Conservation (phyloP, 2,797 vertebrate species). For the Tapera naevia region DNA sequence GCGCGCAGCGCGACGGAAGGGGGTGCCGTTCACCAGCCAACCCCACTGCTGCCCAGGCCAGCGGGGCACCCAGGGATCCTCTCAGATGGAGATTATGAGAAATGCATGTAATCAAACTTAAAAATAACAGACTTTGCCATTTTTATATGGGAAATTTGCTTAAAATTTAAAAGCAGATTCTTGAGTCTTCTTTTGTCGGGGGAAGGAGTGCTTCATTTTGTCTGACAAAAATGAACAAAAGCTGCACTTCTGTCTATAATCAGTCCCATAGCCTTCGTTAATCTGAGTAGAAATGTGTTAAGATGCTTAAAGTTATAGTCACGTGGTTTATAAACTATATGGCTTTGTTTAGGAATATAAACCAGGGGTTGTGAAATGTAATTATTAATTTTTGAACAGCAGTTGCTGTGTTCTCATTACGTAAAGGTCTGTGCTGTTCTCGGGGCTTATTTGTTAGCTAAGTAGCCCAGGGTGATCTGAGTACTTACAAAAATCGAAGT, state of each 20-base stretch:
- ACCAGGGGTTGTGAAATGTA: background rate
- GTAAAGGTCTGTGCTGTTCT: accelerated
- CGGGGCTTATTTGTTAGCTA: background rate
- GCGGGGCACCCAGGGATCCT: no score
- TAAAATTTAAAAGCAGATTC: background rate
- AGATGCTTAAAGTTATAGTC: background rate
- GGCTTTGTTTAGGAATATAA: background rate
- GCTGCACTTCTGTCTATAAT: background rate
- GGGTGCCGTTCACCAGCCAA: background rate
- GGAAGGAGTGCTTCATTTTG: background rate
- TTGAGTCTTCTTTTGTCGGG: background rate
- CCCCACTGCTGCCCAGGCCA: no score
- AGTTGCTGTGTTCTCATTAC: background rate
- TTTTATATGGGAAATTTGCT: background rate
- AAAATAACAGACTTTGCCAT: accelerated
- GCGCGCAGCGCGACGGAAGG: background rate
- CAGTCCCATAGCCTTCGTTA: background rate
- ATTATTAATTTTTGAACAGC: background rate
- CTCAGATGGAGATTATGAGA: no score
- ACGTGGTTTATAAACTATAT: background rate
- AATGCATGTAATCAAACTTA: background rate
- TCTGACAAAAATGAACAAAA: background rate
- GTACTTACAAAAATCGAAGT: background rate
- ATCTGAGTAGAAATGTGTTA: accelerated
- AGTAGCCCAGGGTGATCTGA: background rate